Evolutionary conservation across 2,888 invertebrate genomes (phyloP), one percentile per base, ranked within the genome.

Genomic region (Chorisops tibialis): DNA sequence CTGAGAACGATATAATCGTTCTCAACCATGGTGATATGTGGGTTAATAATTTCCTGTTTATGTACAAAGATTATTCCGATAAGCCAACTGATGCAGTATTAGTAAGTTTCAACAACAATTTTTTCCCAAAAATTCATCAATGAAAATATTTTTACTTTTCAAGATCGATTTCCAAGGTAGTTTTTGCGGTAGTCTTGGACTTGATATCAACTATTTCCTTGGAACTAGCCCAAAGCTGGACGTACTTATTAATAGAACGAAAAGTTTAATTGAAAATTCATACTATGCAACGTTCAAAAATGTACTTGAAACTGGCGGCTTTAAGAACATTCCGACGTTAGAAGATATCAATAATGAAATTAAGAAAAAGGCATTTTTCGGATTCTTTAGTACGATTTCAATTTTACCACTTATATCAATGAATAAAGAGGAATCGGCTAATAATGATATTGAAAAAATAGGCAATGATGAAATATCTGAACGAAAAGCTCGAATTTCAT

Each of bases 1-100:
- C 69, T 0, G 71, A 71, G 2, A 74, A 74, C 62, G 64, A 65
- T n/a, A 75, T 81, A 51, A 77, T 79, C 19, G 81, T 81, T n/a
- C 70, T 82, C 41, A 81, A 81, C 68, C 82, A 82, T 68, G 82
- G 82, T 11, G 82, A 82, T 67, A 72, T 81, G 2, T 82, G 81
- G 81, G 75, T 79, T 16, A 81, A 81, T 63, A 82, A 82, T 68
- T 79, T 81, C 68, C 77, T 82, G 77, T 81, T 81, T 70, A 70
- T 71, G 72, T 73, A 69, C 69, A 70, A 68, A 12, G 9, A 45
- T 9, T 3, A 18, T 9, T 9, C 6, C 7, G 12, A n/a, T 18
- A 14, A 1, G 9, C 9, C 1, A 41, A 18, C 12, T 49, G 19
- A 14, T 12, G 19, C n/a, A 2, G 30, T 30, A 30, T 9, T 12